Evolutionary conservation across 2,888 invertebrate species (phyloP).

Genomic region (Eutolmus rufibarbis): DNA sequence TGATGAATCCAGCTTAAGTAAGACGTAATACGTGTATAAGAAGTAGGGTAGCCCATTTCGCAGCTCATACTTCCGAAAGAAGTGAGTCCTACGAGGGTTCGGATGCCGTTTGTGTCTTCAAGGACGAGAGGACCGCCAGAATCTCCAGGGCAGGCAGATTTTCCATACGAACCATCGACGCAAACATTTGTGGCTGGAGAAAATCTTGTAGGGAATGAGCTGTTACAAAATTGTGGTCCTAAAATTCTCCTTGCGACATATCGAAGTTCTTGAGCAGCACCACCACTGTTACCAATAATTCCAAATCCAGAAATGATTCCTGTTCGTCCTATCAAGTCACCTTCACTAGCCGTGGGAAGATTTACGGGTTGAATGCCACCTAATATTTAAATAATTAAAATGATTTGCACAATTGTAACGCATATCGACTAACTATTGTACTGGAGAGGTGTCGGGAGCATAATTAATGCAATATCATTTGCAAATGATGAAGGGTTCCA

Average conservation of each 20-base stretch:
- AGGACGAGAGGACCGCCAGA: constrained; percentile 48
- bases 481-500: constrained; percentile 58
- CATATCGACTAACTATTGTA: constrained; percentile 55
- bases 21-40: constrained; percentile 23
- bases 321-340: neutral
- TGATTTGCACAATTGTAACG: neutral
- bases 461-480: constrained; percentile 59
- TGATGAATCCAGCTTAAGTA: constrained; percentile 38
- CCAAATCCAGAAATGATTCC: constrained; percentile 17
- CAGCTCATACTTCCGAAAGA: constrained; percentile 39
- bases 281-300: neutral
- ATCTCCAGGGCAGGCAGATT: constrained; percentile 57
- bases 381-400: neutral
- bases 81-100: constrained; percentile 33
- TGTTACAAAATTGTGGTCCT: neutral
- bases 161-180: constrained; percentile 52
- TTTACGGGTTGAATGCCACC: neutral
- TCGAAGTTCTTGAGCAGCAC: neutral
- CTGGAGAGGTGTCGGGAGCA: constrained; percentile 55
- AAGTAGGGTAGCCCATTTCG: constrained; percentile 39
- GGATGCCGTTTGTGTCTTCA: neutral
- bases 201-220: neutral
- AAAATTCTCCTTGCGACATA: neutral
- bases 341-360: neutral
- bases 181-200: constrained; percentile 52